Evolutionary conservation across 1,140 invertebrate species (phyloP).

Genomic region (Platyscapa corneri): DNA sequence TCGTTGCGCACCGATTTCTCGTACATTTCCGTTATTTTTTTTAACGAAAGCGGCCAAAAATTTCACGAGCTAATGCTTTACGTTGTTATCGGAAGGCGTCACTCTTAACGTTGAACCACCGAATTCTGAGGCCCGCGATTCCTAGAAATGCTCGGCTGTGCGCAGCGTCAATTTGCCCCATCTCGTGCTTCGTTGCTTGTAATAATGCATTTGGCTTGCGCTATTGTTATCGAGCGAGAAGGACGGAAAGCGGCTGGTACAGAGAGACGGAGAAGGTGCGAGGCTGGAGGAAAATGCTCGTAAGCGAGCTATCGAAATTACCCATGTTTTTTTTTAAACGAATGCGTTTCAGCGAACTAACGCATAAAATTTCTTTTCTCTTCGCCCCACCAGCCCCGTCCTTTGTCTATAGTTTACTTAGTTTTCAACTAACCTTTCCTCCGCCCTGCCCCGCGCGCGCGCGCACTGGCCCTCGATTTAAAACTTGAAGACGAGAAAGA

Average conservation of each 20-base stretch:
- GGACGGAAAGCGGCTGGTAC: not conserved
- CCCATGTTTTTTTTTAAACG: not conserved
- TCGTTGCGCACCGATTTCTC: not conserved
- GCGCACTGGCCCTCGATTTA: not conserved
- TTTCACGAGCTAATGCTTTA: too few relatives aligned
- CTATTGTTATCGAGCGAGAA: not conserved
- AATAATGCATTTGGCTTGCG: not conserved
- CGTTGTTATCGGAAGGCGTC: too few relatives aligned
- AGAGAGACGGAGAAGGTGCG: not conserved
- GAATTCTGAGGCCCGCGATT: too few relatives aligned
- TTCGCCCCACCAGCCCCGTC: too few relatives aligned
- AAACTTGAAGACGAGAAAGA: not conserved
- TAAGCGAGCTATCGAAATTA: not conserved
- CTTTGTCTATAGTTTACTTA: not conserved
- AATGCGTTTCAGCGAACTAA: slow-evolving; percentile 21
- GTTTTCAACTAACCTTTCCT: not conserved
- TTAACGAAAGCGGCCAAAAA: too few relatives aligned
- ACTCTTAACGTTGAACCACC: too few relatives aligned
- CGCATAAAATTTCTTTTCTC: slow-evolving; percentile 7
- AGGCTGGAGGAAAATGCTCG: not conserved
- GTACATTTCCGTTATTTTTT: too few relatives aligned
- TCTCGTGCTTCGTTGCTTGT: not conserved
- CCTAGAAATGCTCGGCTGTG: not conserved
- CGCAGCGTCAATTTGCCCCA: not conserved
- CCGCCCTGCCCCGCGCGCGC: not conserved